phyloP scores from a whole-genome alignment of 2,888 invertebrate genomes.

The Drosophila dives region DNA sequence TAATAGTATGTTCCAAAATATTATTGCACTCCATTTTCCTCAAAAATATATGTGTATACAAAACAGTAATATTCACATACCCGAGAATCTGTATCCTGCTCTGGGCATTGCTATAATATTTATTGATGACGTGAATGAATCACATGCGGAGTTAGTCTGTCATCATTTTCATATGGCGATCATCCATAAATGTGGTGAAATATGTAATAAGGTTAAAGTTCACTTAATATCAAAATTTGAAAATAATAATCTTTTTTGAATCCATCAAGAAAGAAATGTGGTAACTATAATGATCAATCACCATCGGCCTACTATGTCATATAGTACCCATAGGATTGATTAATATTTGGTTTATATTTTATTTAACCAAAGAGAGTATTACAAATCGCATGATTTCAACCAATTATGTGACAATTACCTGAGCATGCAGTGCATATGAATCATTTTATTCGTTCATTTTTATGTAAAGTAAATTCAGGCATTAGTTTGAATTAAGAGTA shows the following conservation, averaged over 20 bases:
- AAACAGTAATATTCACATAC: conserved; percentile 61
- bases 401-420: conserved; percentile 20
- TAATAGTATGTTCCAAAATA: background rate
- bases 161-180: conserved; percentile 29
- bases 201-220: background rate
- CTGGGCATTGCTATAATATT: conserved; percentile 63
- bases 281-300: background rate
- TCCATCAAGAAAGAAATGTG: background rate
- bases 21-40: background rate
- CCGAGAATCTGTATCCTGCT: conserved; percentile 51
- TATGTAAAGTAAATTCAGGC: conserved; percentile 17
- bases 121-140: conserved; percentile 56
- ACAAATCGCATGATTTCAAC: background rate
- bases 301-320: background rate
- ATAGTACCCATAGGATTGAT: background rate
- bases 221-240: background rate
- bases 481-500: conserved; percentile 17
- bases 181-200: conserved; percentile 17
- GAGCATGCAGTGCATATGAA: conserved; percentile 9
- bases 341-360: background rate
- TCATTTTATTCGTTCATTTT: conserved; percentile 7
- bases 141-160: conserved; percentile 10
- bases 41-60: background rate
- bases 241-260: background rate
- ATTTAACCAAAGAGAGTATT: background rate